These are phyloP conservation scores for Sylvilagus bachmani DNA, from an alignment of 2,113 vertebrate genomes.

Conservation along the genomic window DNA sequence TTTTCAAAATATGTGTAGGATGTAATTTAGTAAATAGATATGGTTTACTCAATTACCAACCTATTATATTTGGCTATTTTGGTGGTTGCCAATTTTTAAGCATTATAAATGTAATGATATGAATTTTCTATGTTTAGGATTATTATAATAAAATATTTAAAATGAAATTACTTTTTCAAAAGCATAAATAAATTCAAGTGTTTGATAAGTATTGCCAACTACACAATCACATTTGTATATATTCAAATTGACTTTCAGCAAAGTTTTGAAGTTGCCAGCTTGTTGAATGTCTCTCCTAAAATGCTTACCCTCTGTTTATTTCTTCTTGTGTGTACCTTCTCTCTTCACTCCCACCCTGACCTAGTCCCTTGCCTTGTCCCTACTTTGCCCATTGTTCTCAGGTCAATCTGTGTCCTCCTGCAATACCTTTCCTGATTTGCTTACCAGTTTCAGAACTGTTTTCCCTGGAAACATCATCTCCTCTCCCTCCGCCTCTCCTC, in stretches of 20 bases:
- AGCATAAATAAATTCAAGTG: not conserved
- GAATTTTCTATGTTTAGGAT: slow-evolving; percentile 33
- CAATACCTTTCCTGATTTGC: not conserved
- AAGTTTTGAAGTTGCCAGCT: not conserved
- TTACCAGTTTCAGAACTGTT: not conserved
- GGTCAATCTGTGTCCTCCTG: not conserved
- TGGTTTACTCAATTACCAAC: not conserved
- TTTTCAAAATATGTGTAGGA: slow-evolving; percentile 32
- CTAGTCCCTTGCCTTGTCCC: not conserved
- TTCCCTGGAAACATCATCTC: not conserved
- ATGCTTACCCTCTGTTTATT: not conserved
- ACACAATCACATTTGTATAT: not conserved
- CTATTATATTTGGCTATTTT: not conserved
- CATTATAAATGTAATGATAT: not conserved
- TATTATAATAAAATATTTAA: not conserved
- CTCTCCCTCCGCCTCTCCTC: too few relatives aligned
- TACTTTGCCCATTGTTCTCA: not conserved
- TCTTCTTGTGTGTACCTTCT: not conserved
- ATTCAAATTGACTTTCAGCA: not conserved
- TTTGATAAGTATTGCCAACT: not conserved
- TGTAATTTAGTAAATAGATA: not conserved
- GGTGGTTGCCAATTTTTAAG: not conserved
- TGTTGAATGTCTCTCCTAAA: not conserved
- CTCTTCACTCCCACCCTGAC: not conserved
- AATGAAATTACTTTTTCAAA: slow-evolving; percentile 22